A percentile compares a stretch with the other conserved stretches of the same genome.
phyloP scores from a whole-genome alignment of 1,140 invertebrate genomes.

The Anoplolepis gracilipes region DNA sequence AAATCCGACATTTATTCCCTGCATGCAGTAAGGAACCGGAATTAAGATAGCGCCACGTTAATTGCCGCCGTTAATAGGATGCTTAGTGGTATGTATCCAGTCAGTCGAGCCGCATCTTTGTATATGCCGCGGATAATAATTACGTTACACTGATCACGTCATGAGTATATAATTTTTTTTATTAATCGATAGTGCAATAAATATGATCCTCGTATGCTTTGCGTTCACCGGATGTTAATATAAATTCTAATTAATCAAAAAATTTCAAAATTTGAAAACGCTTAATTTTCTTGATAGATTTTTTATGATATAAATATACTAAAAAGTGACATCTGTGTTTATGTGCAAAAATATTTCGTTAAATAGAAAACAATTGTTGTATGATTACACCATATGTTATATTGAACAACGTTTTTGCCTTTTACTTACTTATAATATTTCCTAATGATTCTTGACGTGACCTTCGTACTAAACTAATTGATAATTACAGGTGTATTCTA shows the following conservation, averaged over 20 bases:
- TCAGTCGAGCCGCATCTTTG: constrained; percentile 34
- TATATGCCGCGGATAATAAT: constrained; percentile 43
- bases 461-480: not conserved
- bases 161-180: not conserved
- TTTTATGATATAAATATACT: not conserved
- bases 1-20: constrained; percentile 54
- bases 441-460: not conserved
- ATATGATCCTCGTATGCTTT: not conserved
- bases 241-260: not conserved
- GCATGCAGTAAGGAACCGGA: constrained; percentile 18
- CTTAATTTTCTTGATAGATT: not conserved
- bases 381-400: not conserved
- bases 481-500: constrained; percentile 6
- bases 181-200: not conserved
- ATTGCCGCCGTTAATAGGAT: constrained; percentile 58
- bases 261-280: not conserved
- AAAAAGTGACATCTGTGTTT: not conserved
- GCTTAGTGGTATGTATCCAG: constrained; percentile 17
- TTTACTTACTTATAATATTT: not conserved
- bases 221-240: not conserved
- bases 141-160: constrained; percentile 25
- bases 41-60: constrained; percentile 65
- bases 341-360: not conserved
- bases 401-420: not conserved
- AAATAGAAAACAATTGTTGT: not conserved